These are phyloP conservation scores for Lithophane ornitopus DNA, from an alignment of 2,888 invertebrate genomes.

Conservation along the genomic window DNA sequence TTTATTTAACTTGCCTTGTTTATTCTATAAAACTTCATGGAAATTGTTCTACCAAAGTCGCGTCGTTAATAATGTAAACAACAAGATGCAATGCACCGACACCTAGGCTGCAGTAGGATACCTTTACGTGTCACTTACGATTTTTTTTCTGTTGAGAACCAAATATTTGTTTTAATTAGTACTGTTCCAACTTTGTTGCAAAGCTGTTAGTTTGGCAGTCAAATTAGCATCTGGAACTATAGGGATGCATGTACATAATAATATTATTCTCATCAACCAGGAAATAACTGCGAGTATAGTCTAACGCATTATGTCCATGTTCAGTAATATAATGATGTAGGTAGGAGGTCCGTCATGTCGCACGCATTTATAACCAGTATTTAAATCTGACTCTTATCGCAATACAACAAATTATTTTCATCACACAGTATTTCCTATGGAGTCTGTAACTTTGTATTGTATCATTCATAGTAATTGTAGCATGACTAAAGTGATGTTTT, in stretches of 20 bases:
- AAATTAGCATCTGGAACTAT: slow-evolving; percentile 20
- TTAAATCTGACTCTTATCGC: slow-evolving; percentile 29
- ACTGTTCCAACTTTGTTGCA: slow-evolving; percentile 1
- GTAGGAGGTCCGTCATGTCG: slow-evolving; percentile 4
- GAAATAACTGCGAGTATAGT: slow-evolving; percentile 25
- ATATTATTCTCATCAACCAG: slow-evolving; percentile 29
- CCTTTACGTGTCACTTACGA: background rate
- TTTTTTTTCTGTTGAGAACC: slow-evolving; percentile 18
- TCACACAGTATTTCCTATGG: slow-evolving; percentile 30
- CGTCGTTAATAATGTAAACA: background rate
- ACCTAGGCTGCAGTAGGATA: background rate
- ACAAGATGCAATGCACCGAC: background rate
- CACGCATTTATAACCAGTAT: slow-evolving; percentile 11
- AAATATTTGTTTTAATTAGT: slow-evolving; percentile 15
- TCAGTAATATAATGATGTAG: slow-evolving; percentile 10
- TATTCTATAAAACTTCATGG: background rate
- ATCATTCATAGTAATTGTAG: slow-evolving; percentile 18
- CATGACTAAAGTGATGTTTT: slow-evolving; percentile 31
- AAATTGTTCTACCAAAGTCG: background rate
- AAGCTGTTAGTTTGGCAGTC: slow-evolving; percentile 6
- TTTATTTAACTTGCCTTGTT: too few relatives aligned
- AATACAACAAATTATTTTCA: slow-evolving; percentile 35
- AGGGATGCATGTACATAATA: background rate
- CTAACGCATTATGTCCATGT: slow-evolving; percentile 31
- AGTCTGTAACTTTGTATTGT: slow-evolving; percentile 12